Percentiles rank a stretch among this genome's conserved stretches.
These are phyloP conservation scores for Tenthredo amoena DNA, from an alignment of 2,888 invertebrate species.

Conservation along the genomic window DNA sequence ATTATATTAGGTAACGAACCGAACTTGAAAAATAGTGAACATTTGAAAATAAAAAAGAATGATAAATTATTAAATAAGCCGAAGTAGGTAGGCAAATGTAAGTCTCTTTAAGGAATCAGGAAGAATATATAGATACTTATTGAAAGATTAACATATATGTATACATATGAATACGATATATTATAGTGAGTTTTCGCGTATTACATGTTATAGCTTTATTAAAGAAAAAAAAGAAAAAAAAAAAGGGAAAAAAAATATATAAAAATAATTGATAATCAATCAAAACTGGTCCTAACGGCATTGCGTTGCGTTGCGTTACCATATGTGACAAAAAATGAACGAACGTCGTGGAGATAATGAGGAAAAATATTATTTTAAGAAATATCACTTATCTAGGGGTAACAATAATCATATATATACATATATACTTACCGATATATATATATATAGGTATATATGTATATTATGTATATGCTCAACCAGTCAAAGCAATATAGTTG, in stretches of 20 bases:
- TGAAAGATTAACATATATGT: constrained; percentile 26
- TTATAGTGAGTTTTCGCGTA: constrained; percentile 52
- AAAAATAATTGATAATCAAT: constrained; percentile 15
- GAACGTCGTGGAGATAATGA: constrained; percentile 15
- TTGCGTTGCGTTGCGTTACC: neutral
- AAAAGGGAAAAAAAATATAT: neutral
- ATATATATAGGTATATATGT: neutral
- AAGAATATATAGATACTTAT: constrained; percentile 25
- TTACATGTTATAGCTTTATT: constrained; percentile 53
- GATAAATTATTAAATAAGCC: neutral
- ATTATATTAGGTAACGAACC: constrained; percentile 14
- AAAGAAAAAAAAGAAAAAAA: constrained; percentile 20
- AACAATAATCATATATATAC: constrained; percentile 18
- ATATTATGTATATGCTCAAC: constrained; percentile 22
- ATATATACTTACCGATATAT: neutral
- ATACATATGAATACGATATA: constrained; percentile 33
- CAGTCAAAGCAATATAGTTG: constrained; percentile 52
- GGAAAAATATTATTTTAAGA: neutral
- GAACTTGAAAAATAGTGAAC: constrained; percentile 6
- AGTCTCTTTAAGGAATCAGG: neutral
- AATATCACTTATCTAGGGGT: constrained; percentile 20
- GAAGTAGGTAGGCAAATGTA: neutral
- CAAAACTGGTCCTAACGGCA: constrained; percentile 1
- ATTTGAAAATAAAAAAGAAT: neutral
- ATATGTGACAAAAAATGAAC: neutral